Percentiles rank a stretch among this genome's conserved stretches.
These are phyloP conservation scores for Drosophila tanythrix DNA, from an alignment of 2,888 invertebrate genomes.

Conservation along the genomic window DNA sequence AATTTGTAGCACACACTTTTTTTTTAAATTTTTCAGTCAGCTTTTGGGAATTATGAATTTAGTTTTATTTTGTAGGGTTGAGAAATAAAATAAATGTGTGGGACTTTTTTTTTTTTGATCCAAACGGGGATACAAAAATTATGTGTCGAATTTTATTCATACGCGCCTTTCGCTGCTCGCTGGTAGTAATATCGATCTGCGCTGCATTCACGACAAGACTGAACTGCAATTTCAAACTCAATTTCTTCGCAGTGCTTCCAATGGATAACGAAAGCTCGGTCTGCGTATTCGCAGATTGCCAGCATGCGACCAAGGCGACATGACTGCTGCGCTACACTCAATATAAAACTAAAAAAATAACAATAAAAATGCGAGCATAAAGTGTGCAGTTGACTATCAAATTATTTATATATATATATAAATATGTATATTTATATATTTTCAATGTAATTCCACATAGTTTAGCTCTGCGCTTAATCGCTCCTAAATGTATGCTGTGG, in stretches of 20 bases:
- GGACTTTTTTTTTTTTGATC: conserved; percentile 41
- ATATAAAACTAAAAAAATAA: background rate
- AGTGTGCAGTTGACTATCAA: too few species aligned
- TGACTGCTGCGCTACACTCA: conserved; percentile 26
- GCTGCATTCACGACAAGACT: conserved; percentile 85
- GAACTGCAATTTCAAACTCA: conserved; percentile 83
- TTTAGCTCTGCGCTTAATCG: background rate
- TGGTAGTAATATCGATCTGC: conserved; percentile 81
- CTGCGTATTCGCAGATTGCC: conserved; percentile 57
- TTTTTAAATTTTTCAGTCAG: conserved; percentile 11
- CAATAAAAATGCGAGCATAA: background rate
- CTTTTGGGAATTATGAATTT: conserved; percentile 16
- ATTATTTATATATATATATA: background rate
- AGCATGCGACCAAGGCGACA: conserved; percentile 46
- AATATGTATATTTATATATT: background rate
- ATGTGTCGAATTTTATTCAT: conserved; percentile 55
- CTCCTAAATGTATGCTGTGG: conserved; percentile 43
- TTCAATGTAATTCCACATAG: background rate
- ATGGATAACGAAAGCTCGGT: conserved; percentile 80
- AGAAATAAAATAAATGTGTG: conserved; percentile 18
- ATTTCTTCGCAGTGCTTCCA: conserved; percentile 79
- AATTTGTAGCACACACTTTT: conserved; percentile 20
- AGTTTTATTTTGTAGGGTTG: conserved; percentile 5
- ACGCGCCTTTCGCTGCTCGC: conserved; percentile 62
- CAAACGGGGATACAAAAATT: conserved; percentile 55